Evolutionary conservation across 2,113 vertebrate species (phyloP).

Genomic region (Rhinopithecus roxellana): DNA sequence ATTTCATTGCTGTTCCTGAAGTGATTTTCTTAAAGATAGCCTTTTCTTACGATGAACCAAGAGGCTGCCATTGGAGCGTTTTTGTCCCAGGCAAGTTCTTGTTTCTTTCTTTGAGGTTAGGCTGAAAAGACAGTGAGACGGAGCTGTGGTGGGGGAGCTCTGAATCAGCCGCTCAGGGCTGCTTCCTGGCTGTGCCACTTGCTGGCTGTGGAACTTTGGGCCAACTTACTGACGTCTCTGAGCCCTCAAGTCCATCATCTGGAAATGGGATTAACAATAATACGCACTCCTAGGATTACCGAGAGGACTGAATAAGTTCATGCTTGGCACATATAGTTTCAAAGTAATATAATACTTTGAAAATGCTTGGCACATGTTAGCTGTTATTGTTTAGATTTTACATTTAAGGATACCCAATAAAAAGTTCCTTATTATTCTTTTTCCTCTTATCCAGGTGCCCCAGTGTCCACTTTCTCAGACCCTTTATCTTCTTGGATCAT

Average conservation of each 20-base stretch:
- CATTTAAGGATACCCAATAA: neutral
- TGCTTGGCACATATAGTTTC: too few species aligned
- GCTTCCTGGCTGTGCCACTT: neutral
- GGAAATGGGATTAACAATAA: neutral
- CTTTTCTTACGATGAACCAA: conserved; percentile 21
- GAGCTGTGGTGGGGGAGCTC: neutral
- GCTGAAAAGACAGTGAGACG: neutral
- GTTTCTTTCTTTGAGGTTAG: neutral
- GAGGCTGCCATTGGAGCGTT: neutral
- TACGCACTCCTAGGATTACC: neutral
- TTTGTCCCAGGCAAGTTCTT: neutral
- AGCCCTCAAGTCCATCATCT: neutral
- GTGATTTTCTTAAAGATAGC: conserved; percentile 25
- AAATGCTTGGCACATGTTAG: neutral
- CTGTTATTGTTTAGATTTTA: neutral
- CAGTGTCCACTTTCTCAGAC: neutral
- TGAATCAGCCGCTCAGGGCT: neutral
- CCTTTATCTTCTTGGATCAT: neutral
- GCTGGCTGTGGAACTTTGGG: neutral
- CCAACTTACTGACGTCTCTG: neutral
- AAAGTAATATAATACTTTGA: neutral
- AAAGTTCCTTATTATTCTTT: neutral
- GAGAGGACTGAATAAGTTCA: neutral
- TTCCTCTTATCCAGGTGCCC: neutral
- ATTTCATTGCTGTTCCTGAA: neutral